Evolutionary conservation across 2,113 vertebrate species (phyloP).

Genomic region (Lontra canadensis): DNA sequence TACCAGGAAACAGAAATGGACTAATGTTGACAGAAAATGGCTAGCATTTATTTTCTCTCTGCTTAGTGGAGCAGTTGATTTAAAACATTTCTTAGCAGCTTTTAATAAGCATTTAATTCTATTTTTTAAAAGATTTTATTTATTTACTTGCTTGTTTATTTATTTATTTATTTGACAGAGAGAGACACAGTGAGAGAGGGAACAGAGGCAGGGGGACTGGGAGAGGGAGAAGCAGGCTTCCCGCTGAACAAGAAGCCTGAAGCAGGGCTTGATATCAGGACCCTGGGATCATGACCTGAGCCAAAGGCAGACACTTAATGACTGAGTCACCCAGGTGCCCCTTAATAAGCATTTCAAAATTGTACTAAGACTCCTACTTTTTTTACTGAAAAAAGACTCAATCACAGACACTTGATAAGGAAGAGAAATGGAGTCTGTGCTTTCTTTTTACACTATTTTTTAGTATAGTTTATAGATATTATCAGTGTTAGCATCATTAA

Average conservation of each 20-base stretch:
- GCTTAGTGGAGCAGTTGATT: neutral
- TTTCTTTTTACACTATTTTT: neutral
- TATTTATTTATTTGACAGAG: too few species aligned
- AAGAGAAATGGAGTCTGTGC: neutral
- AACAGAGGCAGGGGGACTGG: too few species aligned
- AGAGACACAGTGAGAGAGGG: too few species aligned
- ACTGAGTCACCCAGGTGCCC: too few species aligned
- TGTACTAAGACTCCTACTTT: neutral
- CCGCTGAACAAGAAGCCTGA: too few species aligned
- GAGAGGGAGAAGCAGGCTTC: too few species aligned
- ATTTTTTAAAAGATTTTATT: too few species aligned
- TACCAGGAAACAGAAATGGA: neutral
- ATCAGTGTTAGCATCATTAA: neutral
- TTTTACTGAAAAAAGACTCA: neutral
- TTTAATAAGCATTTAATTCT: neutral
- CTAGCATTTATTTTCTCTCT: neutral
- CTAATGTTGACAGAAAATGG: neutral
- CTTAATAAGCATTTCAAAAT: neutral
- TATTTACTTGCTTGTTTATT: too few species aligned
- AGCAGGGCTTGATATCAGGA: too few species aligned
- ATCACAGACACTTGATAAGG: neutral
- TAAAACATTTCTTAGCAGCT: neutral
- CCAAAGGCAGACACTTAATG: too few species aligned
- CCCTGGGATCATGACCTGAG: too few species aligned
- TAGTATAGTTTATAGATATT: neutral